Evolutionary conservation across 2,888 invertebrate genomes (phyloP).

Genomic region (Ectemnius continuus): DNA sequence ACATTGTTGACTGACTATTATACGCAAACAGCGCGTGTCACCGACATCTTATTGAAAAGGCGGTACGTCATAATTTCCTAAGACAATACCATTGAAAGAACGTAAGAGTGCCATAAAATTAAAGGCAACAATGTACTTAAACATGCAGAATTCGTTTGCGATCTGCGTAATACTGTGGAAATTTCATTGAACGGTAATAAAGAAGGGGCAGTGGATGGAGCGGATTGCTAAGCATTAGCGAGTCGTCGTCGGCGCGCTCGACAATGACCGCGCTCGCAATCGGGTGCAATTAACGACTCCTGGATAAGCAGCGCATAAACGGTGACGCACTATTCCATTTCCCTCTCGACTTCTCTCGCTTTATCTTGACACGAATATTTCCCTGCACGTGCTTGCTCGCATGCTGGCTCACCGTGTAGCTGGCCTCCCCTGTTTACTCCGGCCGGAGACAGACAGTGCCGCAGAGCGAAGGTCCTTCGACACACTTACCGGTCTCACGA

Average conservation of each 20-base stretch:
- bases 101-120: no score
- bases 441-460: constrained; percentile 7
- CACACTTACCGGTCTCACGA: constrained; percentile 12
- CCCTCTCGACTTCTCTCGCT: constrained; percentile 27
- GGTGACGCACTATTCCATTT: constrained; percentile 23
- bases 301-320: constrained; percentile 12
- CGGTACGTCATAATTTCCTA: no score
- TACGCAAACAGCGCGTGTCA: no score
- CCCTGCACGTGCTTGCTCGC: constrained; percentile 19
- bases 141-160: no score
- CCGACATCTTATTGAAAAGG: no score
- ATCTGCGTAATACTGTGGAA: no score
- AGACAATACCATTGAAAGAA: no score
- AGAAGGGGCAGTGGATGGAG: constrained; percentile 36
- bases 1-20: no score
- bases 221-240: constrained; percentile 19
- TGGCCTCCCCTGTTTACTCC: constrained; percentile 11
- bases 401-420: constrained; percentile 20
- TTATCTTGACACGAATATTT: constrained; percentile 50
- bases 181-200: no score
- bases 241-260: constrained; percentile 22
- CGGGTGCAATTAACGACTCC: constrained; percentile 36
- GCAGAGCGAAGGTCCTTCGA: constrained; percentile 30
- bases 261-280: constrained; percentile 45
- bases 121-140: no score